Evolutionary conservation across 2,113 vertebrate species (phyloP).

Genomic region (Lutjanus erythropterus): DNA sequence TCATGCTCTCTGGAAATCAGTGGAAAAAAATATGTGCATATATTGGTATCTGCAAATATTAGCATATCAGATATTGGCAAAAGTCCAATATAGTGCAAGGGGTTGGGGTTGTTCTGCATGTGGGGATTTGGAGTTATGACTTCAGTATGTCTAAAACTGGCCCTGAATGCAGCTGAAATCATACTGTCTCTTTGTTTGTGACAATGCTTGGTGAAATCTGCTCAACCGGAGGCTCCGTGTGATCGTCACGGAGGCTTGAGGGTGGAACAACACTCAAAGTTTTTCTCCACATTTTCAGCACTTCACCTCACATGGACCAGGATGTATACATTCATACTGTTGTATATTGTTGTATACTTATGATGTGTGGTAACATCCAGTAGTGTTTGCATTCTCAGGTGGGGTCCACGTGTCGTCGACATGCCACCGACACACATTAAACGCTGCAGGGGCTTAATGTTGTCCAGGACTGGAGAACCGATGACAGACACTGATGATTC

Average conservation of each 20-base stretch:
- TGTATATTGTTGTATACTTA: constrained; percentile 50
- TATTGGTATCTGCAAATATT: no score
- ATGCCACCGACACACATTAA: background rate
- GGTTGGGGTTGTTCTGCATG: no score
- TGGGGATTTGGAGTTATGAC: no score
- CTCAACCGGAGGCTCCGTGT: background rate
- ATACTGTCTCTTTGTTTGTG: no score
- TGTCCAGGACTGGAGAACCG: background rate
- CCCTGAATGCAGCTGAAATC: background rate
- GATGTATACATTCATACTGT: constrained; percentile 19
- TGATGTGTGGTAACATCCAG: constrained; percentile 13
- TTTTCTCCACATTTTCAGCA: constrained; percentile 4
- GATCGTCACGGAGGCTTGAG: background rate
- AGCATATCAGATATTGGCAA: no score
- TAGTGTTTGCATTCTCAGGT: constrained; percentile 50
- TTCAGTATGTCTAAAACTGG: background rate
- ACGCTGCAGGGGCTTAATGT: background rate
- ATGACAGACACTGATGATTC: constrained; percentile 11
- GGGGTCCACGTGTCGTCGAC: constrained; percentile 52
- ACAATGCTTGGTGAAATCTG: background rate
- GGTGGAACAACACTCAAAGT: background rate
- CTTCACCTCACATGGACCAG: background rate
- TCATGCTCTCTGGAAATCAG: no score
- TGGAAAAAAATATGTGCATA: no score
- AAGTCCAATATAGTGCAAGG: no score